Percentiles rank a stretch among this genome's conserved stretches.
phyloP scores from a whole-genome alignment of 1,140 invertebrate species.

The Archivesica marissinica region DNA sequence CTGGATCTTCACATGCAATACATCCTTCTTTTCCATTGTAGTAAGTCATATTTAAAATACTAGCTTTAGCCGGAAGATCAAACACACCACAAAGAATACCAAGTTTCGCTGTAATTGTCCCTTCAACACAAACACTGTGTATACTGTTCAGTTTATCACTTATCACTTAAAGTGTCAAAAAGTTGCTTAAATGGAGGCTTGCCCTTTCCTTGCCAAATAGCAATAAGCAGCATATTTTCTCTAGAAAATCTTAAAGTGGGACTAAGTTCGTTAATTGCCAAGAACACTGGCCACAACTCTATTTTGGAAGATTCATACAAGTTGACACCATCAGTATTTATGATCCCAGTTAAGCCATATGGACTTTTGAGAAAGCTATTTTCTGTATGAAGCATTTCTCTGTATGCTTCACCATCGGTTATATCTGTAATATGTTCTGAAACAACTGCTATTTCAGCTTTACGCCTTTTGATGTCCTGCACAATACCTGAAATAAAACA shows the following conservation, averaged over 20 bases:
- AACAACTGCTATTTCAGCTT: no score
- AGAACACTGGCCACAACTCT: slow-evolving; percentile 50
- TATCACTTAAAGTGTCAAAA: no score
- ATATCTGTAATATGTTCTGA: no score
- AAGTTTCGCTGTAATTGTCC: slow-evolving; percentile 26
- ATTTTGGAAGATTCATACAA: slow-evolving; percentile 64
- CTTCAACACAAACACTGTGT: background rate
- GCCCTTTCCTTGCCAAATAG: slow-evolving; percentile 44
- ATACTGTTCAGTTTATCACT: background rate
- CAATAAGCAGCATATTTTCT: slow-evolving; percentile 40
- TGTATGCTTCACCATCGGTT: no score
- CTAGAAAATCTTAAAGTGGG: slow-evolving; percentile 37
- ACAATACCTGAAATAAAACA: no score
- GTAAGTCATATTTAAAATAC: slow-evolving; percentile 39
- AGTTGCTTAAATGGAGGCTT: slow-evolving; percentile 58
- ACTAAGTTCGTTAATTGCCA: slow-evolving; percentile 50
- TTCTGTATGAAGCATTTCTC: no score
- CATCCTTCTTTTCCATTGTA: slow-evolving; percentile 26
- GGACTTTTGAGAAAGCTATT: no score
- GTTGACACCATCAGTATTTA: slow-evolving; percentile 65
- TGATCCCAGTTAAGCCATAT: slow-evolving; percentile 42
- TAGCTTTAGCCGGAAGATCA: slow-evolving; percentile 43
- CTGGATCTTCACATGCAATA: slow-evolving; percentile 58
- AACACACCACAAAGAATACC: slow-evolving; percentile 28
- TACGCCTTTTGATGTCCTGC: no score